These are phyloP conservation scores for Prosopocoilus inquinatus DNA, from an alignment of 2,888 invertebrate species.

Conservation along the genomic window DNA sequence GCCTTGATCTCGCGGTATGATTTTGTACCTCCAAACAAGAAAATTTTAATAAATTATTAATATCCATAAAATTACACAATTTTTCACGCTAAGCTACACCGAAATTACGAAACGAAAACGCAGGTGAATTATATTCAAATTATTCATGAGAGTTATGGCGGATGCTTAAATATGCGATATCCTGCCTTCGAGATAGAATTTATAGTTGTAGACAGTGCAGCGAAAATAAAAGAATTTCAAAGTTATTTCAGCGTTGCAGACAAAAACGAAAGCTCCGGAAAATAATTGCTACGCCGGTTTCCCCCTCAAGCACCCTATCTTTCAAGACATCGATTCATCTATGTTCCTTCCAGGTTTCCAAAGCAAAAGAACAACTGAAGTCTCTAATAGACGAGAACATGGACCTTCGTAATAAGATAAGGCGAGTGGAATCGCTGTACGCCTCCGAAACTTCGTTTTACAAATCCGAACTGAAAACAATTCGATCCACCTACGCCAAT, in stretches of 20 bases:
- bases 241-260: neutral
- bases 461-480: slow-evolving; percentile 22
- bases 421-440: slow-evolving; percentile 21
- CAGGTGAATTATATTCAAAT: neutral
- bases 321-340: neutral
- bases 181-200: too few species aligned
- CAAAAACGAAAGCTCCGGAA: neutral
- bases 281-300: neutral
- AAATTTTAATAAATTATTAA: too few species aligned
- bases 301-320: neutral
- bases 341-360: slow-evolving; percentile 19
- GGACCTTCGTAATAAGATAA: slow-evolving; percentile 19
- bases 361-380: slow-evolving; percentile 19
- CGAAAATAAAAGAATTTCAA: neutral
- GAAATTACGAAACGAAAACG: too few species aligned
- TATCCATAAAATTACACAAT: too few species aligned
- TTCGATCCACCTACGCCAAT: slow-evolving; percentile 13
- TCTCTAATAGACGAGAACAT: slow-evolving; percentile 23
- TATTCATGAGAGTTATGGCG: neutral
- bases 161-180: too few species aligned
- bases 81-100: too few species aligned
- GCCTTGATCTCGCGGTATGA: too few species aligned
- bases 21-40: too few species aligned
- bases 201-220: too few species aligned
- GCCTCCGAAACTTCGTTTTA: slow-evolving; percentile 20